Evolutionary conservation across 2,888 invertebrate species (phyloP), one percentile per base, ranked within the genome.

Genomic region (Proisotoma minuta): DNA sequence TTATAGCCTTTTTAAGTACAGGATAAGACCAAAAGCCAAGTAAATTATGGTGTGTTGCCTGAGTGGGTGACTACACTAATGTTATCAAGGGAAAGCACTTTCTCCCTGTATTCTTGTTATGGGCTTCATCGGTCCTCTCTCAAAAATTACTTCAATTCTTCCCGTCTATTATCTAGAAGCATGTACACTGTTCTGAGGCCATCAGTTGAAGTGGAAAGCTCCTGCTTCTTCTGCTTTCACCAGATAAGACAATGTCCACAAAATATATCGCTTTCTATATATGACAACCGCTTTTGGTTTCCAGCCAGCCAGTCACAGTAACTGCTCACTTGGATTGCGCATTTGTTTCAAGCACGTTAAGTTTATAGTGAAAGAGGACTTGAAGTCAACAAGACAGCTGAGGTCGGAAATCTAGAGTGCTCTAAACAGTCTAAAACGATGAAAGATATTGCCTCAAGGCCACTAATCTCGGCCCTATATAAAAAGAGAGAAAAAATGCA

Each of bases 171-270:
- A 4, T 50, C 15, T 12, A 50, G 23, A 22, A 22, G 50, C n/a
- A 24, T 23, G 23, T 15, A 50, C 24, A 24, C 50, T 50, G 22
- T 18, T 43, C 43, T 43, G 22, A 22, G 12, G 40, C 26, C 18
- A 39, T 23, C 20, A 54, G 8, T 23, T 12, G 26, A 4, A 54
- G 22, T 27, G 29, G 29, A 43, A 26, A 29, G 57, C 26, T 5
- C 24, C 24, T 23, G 3, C 43, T 48, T 28, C 49, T 47, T 60
- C 60, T 60, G 60, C 48, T 60, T 54, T 54, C 49, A 48, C 40
- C 54, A 60, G 60, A 60, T 60, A 60, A 60, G 60, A 48, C 60
- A 54, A 48, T 54, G 60, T 52, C 53, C 47, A 24, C 26, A 10
- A 50, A 50, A 43, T 43, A 43, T 20, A 43, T 43, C 20, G 43